phyloP scores from a whole-genome alignment of 92 coral and sea anemone genomes.

The Pocillopora grandis region DNA sequence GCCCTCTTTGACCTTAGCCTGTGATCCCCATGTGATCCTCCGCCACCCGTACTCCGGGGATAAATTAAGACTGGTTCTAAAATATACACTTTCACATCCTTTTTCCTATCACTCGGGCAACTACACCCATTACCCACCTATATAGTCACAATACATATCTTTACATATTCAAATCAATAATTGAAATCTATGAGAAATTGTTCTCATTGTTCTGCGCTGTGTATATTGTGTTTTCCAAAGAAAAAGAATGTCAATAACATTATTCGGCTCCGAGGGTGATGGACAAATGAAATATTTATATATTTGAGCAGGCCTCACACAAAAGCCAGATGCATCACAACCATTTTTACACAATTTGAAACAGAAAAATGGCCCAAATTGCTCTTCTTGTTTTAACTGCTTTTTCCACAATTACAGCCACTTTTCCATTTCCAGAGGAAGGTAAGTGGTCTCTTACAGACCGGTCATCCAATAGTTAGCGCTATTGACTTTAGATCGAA shows the following conservation, averaged over 20 bases:
- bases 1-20: no score
- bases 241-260: neutral
- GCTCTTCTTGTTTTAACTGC: neutral
- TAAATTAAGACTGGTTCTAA: no score
- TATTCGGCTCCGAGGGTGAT: neutral
- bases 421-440: constrained; percentile 29
- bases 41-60: no score
- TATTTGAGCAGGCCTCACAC: constrained; percentile 9
- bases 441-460: neutral
- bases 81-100: no score
- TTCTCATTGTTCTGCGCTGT: neutral
- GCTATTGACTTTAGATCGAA: no score
- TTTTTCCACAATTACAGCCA: neutral
- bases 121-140: no score
- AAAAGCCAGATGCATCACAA: neutral
- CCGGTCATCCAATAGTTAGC: no score
- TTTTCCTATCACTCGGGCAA: no score
- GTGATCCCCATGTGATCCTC: no score
- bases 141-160: no score
- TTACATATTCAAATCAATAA: no score
- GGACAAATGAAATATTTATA: neutral
- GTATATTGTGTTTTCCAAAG: neutral
- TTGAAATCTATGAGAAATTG: neutral
- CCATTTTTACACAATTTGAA: neutral
- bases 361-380: constrained; percentile 4